Percentiles rank a stretch among this genome's conserved stretches.
Conservation (phyloP, 2,113 vertebrate genomes). For the Chitala chitala region DNA sequence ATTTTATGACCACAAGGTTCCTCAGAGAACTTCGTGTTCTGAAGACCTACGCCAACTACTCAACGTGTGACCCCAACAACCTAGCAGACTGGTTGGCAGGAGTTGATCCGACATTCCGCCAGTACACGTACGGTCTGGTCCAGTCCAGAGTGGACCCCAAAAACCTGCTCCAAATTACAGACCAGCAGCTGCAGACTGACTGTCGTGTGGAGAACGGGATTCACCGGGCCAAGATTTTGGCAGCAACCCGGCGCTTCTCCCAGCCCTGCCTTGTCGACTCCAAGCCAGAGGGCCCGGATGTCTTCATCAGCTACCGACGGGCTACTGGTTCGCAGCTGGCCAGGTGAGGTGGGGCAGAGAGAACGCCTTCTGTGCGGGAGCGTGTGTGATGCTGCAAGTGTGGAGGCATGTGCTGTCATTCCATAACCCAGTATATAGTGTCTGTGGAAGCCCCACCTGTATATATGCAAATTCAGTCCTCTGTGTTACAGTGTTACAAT, state of each 20-base stretch:
- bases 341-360: slow-evolving; percentile 64
- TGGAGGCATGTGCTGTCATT: too few species aligned
- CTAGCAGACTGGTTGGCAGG: slow-evolving; percentile 85
- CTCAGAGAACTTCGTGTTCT: slow-evolving; percentile 83
- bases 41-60: slow-evolving; percentile 90
- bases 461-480: too few species aligned
- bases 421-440: too few species aligned
- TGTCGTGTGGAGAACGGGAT: slow-evolving; percentile 75
- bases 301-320: slow-evolving; percentile 95
- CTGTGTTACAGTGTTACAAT: too few species aligned
- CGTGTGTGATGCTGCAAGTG: neutral
- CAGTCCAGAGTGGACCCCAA: slow-evolving; percentile 80
- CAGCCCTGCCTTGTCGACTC: slow-evolving; percentile 62
- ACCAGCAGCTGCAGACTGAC: slow-evolving; percentile 84
- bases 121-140: slow-evolving; percentile 90
- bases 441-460: too few species aligned
- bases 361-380: neutral
- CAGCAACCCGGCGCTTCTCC: slow-evolving; percentile 57
- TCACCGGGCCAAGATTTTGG: slow-evolving; percentile 81
- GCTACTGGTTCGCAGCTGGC: slow-evolving; percentile 89
- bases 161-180: slow-evolving; percentile 73
- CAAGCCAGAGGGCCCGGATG: slow-evolving; percentile 70
- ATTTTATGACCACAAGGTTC: slow-evolving; percentile 63
- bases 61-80: slow-evolving; percentile 91
- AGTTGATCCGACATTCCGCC: slow-evolving; percentile 83